Percentiles rank a stretch among this genome's conserved stretches.
Evolutionary conservation across 2,797 vertebrate genomes (phyloP).

Genomic region (Lepidocolaptes lacrymiger): DNA sequence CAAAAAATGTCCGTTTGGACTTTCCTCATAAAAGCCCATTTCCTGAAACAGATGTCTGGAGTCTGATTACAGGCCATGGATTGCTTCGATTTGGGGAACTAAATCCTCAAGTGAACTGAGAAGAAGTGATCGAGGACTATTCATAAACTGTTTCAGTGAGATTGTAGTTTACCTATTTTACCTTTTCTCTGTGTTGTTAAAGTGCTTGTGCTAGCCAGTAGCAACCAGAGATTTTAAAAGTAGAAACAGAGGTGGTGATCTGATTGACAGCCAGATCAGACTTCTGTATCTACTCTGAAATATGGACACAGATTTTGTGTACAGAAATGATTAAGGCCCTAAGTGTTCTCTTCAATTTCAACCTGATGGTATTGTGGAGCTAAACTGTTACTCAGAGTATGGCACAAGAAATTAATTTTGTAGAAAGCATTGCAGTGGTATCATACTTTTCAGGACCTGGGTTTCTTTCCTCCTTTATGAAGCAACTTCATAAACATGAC

Average conservation of each 20-base stretch:
- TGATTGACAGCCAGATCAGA: neutral
- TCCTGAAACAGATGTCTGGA: neutral
- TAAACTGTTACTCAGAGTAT: neutral
- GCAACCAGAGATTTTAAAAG: neutral
- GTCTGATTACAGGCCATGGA: neutral
- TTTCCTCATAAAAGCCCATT: neutral
- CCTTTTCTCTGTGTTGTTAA: neutral
- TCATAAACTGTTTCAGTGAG: neutral
- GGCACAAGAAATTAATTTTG: neutral
- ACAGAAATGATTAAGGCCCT: neutral
- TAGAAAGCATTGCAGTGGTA: neutral
- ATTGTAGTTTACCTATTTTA: neutral
- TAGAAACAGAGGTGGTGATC: neutral
- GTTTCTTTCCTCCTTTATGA: slow-evolving; percentile 11
- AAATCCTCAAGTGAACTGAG: neutral
- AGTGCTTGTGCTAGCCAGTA: neutral
- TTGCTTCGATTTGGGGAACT: neutral
- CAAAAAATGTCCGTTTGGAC: neutral
- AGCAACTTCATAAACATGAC: neutral
- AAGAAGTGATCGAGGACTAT: neutral
- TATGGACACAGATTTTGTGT: neutral
- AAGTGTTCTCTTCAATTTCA: neutral
- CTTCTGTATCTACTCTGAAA: neutral
- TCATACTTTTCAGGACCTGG: neutral
- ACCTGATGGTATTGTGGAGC: neutral